Evolutionary conservation across 23 tunicate genomes (phyloP).

Genomic region (Botrylloides violaceus): DNA sequence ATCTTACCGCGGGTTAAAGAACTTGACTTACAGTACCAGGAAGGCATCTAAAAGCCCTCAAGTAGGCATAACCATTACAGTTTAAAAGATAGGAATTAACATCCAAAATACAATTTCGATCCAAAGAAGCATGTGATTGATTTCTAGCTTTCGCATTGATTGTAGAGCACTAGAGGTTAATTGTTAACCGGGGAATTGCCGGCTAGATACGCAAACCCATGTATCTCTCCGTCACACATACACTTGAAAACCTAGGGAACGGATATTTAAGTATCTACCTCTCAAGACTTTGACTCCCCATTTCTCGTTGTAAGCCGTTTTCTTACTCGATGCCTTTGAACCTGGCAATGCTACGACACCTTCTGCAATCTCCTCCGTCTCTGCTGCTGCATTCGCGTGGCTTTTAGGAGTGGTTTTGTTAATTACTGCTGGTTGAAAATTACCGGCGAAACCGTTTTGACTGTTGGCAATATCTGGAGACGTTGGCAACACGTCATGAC

Average conservation of each 20-base stretch:
- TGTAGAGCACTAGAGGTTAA: background rate
- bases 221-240: no score
- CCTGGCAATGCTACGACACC: no score
- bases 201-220: no score
- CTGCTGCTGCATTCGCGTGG: no score
- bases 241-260: no score
- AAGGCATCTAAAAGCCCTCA: background rate
- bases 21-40: background rate
- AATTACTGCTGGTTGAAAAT: no score
- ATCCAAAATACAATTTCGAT: background rate
- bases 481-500: background rate
- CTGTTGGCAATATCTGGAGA: background rate
- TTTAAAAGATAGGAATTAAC: background rate
- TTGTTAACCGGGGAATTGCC: background rate
- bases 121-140: background rate
- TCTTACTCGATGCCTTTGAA: slow-evolving; percentile 53
- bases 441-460: background rate
- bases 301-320: slow-evolving; percentile 95
- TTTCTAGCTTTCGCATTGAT: background rate
- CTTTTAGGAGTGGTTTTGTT: no score
- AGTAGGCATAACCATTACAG: background rate
- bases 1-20: background rate
- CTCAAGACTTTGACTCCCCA: slow-evolving; percentile 98
- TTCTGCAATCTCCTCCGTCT: no score
- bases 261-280: no score